Conservation (phyloP, 2,113 vertebrate genomes). For the Cyprinodon variegatus region DNA sequence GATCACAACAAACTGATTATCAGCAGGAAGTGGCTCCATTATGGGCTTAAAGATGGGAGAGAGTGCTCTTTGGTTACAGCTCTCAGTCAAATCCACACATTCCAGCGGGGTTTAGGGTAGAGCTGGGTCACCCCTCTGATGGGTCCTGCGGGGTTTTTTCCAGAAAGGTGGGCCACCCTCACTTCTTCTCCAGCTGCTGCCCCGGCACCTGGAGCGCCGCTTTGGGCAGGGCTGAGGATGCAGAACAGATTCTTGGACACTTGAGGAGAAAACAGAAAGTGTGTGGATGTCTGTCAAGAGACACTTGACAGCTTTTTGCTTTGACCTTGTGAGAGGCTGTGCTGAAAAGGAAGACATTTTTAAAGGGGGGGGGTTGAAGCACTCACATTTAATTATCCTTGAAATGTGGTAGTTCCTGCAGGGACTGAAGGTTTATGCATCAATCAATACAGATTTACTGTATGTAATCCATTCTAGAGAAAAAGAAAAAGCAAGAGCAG, state of each 20-base stretch:
- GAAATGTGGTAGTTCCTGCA: constrained; percentile 5
- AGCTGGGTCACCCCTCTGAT: constrained; percentile 52
- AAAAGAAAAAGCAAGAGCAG: constrained; percentile 20
- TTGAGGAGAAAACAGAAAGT: constrained; percentile 26
- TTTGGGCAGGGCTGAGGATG: constrained; percentile 34
- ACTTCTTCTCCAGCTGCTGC: constrained; percentile 28
- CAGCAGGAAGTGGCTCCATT: constrained; percentile 81
- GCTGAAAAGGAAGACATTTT: constrained; percentile 7
- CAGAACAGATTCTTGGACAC: constrained; percentile 23
- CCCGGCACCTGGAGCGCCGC: constrained; percentile 45
- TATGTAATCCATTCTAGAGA: background rate
- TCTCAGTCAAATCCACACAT: constrained; percentile 74
- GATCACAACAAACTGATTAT: constrained; percentile 77
- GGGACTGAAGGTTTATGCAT: constrained; percentile 9
- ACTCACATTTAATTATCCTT: constrained; percentile 10
- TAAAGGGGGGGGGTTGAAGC: background rate
- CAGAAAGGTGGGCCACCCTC: constrained; percentile 50
- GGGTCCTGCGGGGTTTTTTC: constrained; percentile 65
- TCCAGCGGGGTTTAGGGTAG: constrained; percentile 74
- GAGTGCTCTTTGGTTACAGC: constrained; percentile 76
- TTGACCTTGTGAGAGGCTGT: constrained; percentile 46
- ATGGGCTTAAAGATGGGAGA: constrained; percentile 74
- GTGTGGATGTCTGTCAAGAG: constrained; percentile 38
- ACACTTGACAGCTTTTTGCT: constrained; percentile 48
- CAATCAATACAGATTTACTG: constrained; percentile 1